Evolutionary conservation across 2,888 invertebrate genomes (phyloP).

Genomic region (Chaetoderma sp.): DNA sequence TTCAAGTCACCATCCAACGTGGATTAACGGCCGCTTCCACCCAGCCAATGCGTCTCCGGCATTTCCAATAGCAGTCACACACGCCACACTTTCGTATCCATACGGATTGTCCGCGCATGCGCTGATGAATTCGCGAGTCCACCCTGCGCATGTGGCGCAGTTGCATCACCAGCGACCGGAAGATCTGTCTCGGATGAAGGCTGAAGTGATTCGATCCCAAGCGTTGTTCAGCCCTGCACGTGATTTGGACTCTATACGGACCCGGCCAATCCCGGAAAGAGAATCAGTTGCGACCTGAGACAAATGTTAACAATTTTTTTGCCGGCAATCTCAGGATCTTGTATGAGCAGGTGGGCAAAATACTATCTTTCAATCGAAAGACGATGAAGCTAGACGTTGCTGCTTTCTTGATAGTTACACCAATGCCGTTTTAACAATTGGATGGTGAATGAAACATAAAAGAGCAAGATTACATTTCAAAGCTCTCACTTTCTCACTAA

Average conservation of each 20-base stretch:
- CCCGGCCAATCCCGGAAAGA: slow-evolving; percentile 23
- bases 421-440: too few species aligned
- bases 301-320: too few species aligned
- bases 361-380: too few species aligned
- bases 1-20: slow-evolving; percentile 38
- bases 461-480: too few species aligned
- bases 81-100: slow-evolving; percentile 59
- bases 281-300: too few species aligned
- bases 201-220: slow-evolving; percentile 41
- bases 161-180: too few species aligned
- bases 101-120: slow-evolving; percentile 52
- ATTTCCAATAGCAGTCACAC: slow-evolving; percentile 49
- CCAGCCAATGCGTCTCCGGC: slow-evolving; percentile 46
- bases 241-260: slow-evolving; percentile 54
- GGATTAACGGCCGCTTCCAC: slow-evolving; percentile 44
- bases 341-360: too few species aligned
- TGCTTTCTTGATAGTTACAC: too few species aligned
- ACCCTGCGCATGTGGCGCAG: slow-evolving; percentile 17
- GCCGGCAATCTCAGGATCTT: too few species aligned
- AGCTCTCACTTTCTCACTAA: too few species aligned
- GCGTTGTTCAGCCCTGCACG: slow-evolving; percentile 57
- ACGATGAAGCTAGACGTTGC: too few species aligned
- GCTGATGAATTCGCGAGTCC: slow-evolving; percentile 25
- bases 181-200: slow-evolving; percentile 32
- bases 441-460: too few species aligned